Base-by-base conservation (phyloP, 2,113 vertebrate species). In the Conger conger region DNA sequence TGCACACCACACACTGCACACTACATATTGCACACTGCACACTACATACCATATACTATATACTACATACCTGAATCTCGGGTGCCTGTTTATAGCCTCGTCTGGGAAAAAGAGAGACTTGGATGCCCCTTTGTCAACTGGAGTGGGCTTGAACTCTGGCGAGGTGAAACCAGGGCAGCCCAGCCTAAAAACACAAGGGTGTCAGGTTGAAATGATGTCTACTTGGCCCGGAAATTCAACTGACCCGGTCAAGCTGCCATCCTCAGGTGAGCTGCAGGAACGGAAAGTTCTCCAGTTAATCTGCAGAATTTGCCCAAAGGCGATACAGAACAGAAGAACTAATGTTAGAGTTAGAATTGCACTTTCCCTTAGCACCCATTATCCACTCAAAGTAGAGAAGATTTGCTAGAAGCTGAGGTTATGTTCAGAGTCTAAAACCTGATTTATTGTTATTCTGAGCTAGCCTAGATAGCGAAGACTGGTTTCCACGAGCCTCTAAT, bases 81-180 rank as follows among this genome's bases (percentile, higher is more conserved):
- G 98, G 90, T 99, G 98, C 84, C 93, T 95, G 93, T 97, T 97
- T 90, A 99, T 99, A 60, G 97, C 98, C 95, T 99, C 96, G 82
- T 99, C 98, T 3, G 97, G 98, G 90, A 99, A 99, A 91, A 99
- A 99, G 45, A 99, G 95, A 0, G 98, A 99, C 90, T 97, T 99
- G 20, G 97, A 98, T 82, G 93, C 97, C 86, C 97, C 96, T 87
- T 90, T 94, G 91, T 99, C 97, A 23, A 97, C 93, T 0, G 97
- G 97, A 0, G 92, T 98, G 33, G 98, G 98, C n/a, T 88, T 93
- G 89, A 85, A 90, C 83, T 97, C 96, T 0, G 98, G 98, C 88
- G 96, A 86, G 0, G 98, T 99, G 90, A 99, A 99, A 80, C 97
- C 97, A 81, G 96, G 96, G 88, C 98, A 99, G 82, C 98, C 98